phyloP scores from a whole-genome alignment of 1,140 invertebrate genomes.

The Drosophila parabipectinata region DNA sequence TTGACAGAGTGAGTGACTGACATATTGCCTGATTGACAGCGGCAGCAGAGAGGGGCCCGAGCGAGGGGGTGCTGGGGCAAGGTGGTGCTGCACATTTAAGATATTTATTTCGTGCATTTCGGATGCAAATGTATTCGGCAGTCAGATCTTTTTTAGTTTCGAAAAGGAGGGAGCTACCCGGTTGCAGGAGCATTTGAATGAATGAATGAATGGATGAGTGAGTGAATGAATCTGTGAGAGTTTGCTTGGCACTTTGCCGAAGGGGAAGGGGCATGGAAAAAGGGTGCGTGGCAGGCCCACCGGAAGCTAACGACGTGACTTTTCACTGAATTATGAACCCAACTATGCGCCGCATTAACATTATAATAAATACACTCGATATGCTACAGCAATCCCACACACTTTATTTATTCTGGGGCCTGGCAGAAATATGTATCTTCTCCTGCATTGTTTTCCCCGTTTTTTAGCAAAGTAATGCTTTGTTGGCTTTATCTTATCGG shows the following conservation, averaged over 20 bases:
- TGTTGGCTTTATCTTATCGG: conserved; percentile 73
- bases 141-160: conserved; percentile 27
- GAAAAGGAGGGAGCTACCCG: conserved; percentile 8
- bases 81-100: conserved; percentile 64
- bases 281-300: conserved; percentile 42
- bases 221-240: conserved; percentile 76
- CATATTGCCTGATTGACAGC: conserved; percentile 79
- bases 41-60: conserved; percentile 32
- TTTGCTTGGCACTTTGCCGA: conserved; percentile 74
- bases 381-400: conserved; percentile 11
- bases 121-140: conserved; percentile 68
- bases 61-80: conserved; percentile 3
- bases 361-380: conserved; percentile 37
- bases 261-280: not conserved
- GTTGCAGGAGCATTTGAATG: conserved; percentile 46
- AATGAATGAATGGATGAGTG: conserved; percentile 25
- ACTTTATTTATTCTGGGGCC: conserved; percentile 3
- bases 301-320: conserved; percentile 84
- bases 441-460: conserved; percentile 18
- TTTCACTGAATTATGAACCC: conserved; percentile 73
- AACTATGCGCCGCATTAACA: conserved; percentile 55
- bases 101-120: conserved; percentile 76
- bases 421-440: conserved; percentile 16
- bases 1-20: conserved; percentile 63
- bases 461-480: conserved; percentile 35